Evolutionary conservation across 2,113 vertebrate species (phyloP).

Genomic region (Grammomys dolichurus): DNA sequence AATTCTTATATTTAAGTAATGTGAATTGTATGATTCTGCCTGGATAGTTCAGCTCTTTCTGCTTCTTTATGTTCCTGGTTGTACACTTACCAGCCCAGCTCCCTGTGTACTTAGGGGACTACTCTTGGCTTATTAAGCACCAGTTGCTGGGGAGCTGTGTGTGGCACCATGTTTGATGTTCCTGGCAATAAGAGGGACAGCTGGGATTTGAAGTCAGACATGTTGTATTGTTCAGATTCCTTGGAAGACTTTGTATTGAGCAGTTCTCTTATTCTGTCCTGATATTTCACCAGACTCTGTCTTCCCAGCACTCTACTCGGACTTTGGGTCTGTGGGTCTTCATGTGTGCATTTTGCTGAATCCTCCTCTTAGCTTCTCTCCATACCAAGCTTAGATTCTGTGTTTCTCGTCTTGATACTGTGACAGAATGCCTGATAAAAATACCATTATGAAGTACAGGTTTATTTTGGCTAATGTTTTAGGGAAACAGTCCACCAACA

Average conservation of each 20-base stretch:
- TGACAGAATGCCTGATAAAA: neutral
- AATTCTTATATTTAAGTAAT: slow-evolving; percentile 5
- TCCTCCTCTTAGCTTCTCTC: neutral
- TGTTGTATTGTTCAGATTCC: neutral
- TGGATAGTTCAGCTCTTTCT: neutral
- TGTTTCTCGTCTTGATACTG: neutral
- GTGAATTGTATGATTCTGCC: neutral
- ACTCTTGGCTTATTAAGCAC: neutral
- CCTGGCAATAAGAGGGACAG: neutral
- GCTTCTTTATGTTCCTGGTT: neutral
- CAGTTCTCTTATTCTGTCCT: neutral
- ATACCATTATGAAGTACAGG: neutral
- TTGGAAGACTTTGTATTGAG: slow-evolving; percentile 9
- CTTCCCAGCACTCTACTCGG: neutral
- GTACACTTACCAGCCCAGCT: neutral
- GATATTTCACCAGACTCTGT: neutral
- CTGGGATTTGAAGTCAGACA: neutral
- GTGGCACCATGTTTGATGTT: neutral
- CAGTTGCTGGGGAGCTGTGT: neutral
- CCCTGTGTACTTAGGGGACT: neutral
- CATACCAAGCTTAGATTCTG: neutral
- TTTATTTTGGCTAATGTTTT: neutral
- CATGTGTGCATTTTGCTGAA: neutral
- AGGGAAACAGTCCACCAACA: neutral
- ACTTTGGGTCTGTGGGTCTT: neutral